Evolutionary conservation across 2,888 invertebrate genomes (phyloP).

Genomic region (Marasmarcha lunaedactyla): DNA sequence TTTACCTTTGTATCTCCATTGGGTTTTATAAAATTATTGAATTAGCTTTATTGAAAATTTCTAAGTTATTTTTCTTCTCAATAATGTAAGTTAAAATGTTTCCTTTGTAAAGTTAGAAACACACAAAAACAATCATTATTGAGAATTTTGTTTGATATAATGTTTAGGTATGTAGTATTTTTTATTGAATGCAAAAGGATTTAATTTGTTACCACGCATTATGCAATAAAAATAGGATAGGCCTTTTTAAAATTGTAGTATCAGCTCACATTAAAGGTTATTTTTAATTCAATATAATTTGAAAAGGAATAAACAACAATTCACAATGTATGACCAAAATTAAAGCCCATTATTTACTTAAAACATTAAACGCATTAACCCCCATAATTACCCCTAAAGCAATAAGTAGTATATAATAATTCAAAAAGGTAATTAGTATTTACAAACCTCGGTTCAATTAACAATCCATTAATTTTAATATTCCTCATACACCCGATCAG

Average conservation of each 20-base stretch:
- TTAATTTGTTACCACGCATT: conserved; percentile 69
- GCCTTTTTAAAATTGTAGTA: conserved; percentile 67
- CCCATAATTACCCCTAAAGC: no score
- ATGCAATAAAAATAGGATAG: conserved; percentile 64
- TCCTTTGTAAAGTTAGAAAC: conserved; percentile 1
- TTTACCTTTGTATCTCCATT: conserved; percentile 31
- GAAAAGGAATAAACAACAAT: no score
- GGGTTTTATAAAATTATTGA: conserved; percentile 44
- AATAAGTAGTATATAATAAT: no score
- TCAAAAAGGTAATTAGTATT: background rate
- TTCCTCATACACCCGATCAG: conserved; percentile 93
- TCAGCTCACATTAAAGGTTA: conserved; percentile 69
- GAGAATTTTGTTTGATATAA: conserved; percentile 48
- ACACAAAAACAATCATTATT: conserved; percentile 33
- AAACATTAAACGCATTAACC: no score
- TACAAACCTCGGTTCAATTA: conserved; percentile 78
- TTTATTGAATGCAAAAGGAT: conserved; percentile 64
- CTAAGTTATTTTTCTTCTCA: conserved; percentile 58
- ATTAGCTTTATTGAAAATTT: conserved; percentile 59
- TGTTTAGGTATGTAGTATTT: conserved; percentile 55
- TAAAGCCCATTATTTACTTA: no score
- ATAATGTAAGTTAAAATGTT: conserved; percentile 27
- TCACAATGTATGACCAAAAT: no score
- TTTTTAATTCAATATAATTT: no score
- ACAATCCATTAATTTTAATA: conserved; percentile 84